A percentile compares a stretch with the other conserved stretches of the same genome.
These are phyloP conservation scores for Otolemur garnettii DNA, from an alignment of 2,113 vertebrate species.

Conservation along the genomic window DNA sequence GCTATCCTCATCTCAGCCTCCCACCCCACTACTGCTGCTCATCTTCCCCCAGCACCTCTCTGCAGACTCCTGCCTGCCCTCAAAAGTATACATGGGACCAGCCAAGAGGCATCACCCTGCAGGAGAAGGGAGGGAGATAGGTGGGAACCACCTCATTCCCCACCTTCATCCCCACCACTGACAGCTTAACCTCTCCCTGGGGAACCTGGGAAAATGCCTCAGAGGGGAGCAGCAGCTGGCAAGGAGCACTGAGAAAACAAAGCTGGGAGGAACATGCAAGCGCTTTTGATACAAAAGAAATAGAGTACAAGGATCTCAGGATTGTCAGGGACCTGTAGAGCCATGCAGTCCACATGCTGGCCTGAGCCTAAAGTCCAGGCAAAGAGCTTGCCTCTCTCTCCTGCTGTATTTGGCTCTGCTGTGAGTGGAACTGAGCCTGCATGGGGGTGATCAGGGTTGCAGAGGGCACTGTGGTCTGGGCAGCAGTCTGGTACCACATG, in stretches of 20 bases:
- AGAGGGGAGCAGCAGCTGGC: background rate
- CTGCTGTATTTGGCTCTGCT: background rate
- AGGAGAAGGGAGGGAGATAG: background rate
- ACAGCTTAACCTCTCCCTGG: background rate
- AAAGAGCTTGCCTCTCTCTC: background rate
- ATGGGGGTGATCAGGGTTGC: background rate
- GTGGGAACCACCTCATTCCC: background rate
- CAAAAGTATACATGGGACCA: background rate
- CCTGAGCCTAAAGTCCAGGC: background rate
- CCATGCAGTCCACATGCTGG: too few relatives aligned
- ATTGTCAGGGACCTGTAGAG: background rate
- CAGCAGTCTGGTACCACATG: conserved; percentile 58
- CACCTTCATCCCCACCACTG: background rate
- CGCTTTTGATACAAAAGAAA: background rate
- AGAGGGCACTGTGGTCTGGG: conserved; percentile 37
- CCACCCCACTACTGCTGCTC: background rate
- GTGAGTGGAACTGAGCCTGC: background rate
- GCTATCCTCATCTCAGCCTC: background rate
- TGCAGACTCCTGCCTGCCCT: background rate
- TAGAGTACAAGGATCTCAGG: background rate
- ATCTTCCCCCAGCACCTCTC: background rate
- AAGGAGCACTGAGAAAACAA: background rate
- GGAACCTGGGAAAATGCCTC: background rate
- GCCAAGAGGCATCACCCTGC: background rate
- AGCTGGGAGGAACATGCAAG: background rate